Evolutionary conservation across 2,888 invertebrate species (phyloP).

Genomic region (Nomada goodeniana): DNA sequence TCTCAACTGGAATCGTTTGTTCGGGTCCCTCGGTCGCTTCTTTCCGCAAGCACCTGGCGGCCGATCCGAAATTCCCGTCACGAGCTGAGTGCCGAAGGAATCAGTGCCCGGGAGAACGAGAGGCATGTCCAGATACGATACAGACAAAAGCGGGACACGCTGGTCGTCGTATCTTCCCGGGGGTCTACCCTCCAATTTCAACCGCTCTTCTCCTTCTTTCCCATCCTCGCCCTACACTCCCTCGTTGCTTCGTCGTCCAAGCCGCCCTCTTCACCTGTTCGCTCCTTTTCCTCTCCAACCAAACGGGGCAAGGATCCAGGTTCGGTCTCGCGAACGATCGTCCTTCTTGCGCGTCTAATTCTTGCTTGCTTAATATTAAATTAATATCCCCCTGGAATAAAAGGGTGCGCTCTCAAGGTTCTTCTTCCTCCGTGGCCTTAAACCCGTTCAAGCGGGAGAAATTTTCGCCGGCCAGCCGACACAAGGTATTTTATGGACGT

Average conservation of each 20-base stretch:
- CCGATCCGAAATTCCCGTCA: slow-evolving; percentile 67
- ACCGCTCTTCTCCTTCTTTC: not conserved
- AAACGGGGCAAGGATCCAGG: not conserved
- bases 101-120: slow-evolving; percentile 67
- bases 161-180: slow-evolving; percentile 43
- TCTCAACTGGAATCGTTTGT: slow-evolving; percentile 13
- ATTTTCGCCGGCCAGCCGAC: slow-evolving; percentile 38
- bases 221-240: not conserved
- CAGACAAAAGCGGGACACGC: slow-evolving; percentile 63
- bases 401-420: not conserved
- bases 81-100: slow-evolving; percentile 66
- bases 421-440: slow-evolving; percentile 28
- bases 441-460: slow-evolving; percentile 13
- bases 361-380: slow-evolving; percentile 53
- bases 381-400: slow-evolving; percentile 44
- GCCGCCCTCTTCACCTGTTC: not conserved
- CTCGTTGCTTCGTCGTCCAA: not conserved
- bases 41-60: not conserved
- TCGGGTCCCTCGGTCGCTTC: not conserved
- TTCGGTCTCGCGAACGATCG: not conserved
- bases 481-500: slow-evolving; percentile 47
- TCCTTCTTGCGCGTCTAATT: slow-evolving; percentile 28
- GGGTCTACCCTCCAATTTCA: slow-evolving; percentile 61
- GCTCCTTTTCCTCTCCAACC: not conserved
- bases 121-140: slow-evolving; percentile 55